phyloP scores from a whole-genome alignment of 1,140 invertebrate species.

The Drosophila varians region DNA sequence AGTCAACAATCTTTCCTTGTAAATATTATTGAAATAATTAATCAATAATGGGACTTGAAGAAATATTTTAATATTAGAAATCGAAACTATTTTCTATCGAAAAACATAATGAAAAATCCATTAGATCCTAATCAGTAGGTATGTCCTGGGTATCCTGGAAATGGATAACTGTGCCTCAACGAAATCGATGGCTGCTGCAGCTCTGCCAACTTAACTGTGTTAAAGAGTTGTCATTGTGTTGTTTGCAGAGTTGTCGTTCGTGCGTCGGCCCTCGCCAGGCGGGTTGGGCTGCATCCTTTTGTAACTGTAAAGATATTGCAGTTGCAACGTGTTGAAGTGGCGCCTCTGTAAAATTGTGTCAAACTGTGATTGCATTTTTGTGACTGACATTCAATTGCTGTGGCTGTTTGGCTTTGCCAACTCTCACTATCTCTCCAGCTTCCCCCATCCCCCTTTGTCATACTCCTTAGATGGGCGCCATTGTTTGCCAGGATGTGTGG shows the following conservation, averaged over 20 bases:
- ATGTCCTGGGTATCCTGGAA: constrained; percentile 20
- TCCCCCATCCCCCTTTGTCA: not conserved
- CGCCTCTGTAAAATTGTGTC: constrained; percentile 77
- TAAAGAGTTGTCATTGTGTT: constrained; percentile 79
- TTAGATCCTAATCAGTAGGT: not conserved
- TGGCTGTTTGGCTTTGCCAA: constrained; percentile 53
- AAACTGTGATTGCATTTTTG: constrained; percentile 80
- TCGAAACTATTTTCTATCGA: too few relatives aligned
- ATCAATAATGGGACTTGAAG: too few relatives aligned
- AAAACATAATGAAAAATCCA: too few relatives aligned
- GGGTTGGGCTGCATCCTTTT: constrained; percentile 23
- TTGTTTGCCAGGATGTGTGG: constrained; percentile 2
- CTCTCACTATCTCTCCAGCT: constrained; percentile 24
- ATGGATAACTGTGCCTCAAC: constrained; percentile 29
- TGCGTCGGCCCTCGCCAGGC: constrained; percentile 38
- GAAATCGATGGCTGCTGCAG: constrained; percentile 46
- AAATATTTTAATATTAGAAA: too few relatives aligned
- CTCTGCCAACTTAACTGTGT: constrained; percentile 70
- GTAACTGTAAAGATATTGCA: constrained; percentile 71
- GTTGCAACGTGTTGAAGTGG: constrained; percentile 79
- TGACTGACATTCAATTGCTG: constrained; percentile 79
- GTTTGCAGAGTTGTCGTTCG: constrained; percentile 74
- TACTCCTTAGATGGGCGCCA: not conserved
- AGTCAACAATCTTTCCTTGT: not conserved
- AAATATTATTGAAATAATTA: not conserved